Conservation (phyloP, 2,797 vertebrate genomes). For the Enteromius fasciolatus region DNA sequence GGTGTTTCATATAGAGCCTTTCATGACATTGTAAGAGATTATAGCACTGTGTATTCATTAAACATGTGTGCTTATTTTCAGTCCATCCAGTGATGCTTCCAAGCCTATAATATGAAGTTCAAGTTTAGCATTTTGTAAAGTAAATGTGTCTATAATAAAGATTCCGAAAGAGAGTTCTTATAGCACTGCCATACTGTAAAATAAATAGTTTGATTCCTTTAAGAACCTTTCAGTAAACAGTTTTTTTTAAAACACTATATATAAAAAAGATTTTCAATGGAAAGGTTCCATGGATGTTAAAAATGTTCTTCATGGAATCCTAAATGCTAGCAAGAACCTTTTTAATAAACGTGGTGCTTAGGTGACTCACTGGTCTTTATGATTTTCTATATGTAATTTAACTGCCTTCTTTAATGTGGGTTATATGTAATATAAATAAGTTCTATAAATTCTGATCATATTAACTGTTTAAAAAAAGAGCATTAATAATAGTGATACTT, state of each 20-base stretch:
- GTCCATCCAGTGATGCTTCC: slow-evolving; percentile 6
- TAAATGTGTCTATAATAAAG: background rate
- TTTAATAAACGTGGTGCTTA: background rate
- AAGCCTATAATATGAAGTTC: slow-evolving; percentile 22
- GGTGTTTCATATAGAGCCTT: slow-evolving; percentile 16
- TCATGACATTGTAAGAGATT: background rate
- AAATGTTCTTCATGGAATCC: background rate
- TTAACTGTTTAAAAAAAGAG: background rate
- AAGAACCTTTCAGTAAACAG: background rate
- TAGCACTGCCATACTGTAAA: background rate
- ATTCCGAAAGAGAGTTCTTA: background rate
- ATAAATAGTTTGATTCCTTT: background rate
- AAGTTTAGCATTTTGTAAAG: background rate
- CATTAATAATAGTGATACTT: background rate
- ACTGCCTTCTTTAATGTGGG: slow-evolving; percentile 5
- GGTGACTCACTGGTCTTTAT: background rate
- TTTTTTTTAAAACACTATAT: background rate
- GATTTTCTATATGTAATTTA: background rate
- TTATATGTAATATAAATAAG: background rate
- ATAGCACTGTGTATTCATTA: slow-evolving; percentile 15
- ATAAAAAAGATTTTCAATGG: background rate
- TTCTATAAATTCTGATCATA: background rate
- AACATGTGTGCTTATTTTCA: slow-evolving; percentile 5
- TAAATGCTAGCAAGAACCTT: background rate
- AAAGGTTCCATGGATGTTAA: background rate